phyloP scores from a whole-genome alignment of 2,113 vertebrate species.

The Andinoacara biseriatus region DNA sequence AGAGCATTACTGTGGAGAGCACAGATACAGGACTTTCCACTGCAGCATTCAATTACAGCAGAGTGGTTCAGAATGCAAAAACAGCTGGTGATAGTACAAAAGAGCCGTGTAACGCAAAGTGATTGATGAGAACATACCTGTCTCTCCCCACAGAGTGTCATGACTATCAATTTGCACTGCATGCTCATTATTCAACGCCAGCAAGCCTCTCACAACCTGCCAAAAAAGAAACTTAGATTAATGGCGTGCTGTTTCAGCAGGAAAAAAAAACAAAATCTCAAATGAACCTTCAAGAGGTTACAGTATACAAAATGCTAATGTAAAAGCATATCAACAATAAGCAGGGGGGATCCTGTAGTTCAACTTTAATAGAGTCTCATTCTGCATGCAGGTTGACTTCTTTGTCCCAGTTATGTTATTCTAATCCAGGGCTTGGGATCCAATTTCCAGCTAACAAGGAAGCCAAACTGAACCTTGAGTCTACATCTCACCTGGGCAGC shows the following conservation, averaged over 20 bases:
- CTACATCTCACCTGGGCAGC: conserved; percentile 22
- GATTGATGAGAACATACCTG: conserved; percentile 86
- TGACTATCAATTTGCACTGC: conserved; percentile 89
- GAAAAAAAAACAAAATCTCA: conserved; percentile 25
- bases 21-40: conserved; percentile 17
- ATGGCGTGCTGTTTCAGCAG: conserved; percentile 49
- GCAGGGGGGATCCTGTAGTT: not conserved
- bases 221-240: conserved; percentile 74
- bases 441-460: conserved; percentile 52
- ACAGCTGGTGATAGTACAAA: conserved; percentile 51
- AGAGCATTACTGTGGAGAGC: conserved; percentile 12
- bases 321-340: not conserved
- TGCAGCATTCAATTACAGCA: conserved; percentile 42
- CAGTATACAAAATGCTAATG: conserved; percentile 28
- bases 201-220: conserved; percentile 91
- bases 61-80: conserved; percentile 51
- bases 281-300: conserved; percentile 46
- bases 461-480: conserved; percentile 58
- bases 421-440: conserved; percentile 24
- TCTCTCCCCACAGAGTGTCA: conserved; percentile 97
- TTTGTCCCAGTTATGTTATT: conserved; percentile 52
- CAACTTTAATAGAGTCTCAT: conserved; percentile 26
- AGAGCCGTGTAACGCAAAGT: conserved; percentile 46
- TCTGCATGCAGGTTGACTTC: conserved; percentile 36
- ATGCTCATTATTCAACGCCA: conserved; percentile 85